A percentile compares a stretch with the other conserved stretches of the same genome.
These are phyloP conservation scores for Delichon dasypus DNA, from an alignment of 2,797 vertebrate species.

Conservation along the genomic window DNA sequence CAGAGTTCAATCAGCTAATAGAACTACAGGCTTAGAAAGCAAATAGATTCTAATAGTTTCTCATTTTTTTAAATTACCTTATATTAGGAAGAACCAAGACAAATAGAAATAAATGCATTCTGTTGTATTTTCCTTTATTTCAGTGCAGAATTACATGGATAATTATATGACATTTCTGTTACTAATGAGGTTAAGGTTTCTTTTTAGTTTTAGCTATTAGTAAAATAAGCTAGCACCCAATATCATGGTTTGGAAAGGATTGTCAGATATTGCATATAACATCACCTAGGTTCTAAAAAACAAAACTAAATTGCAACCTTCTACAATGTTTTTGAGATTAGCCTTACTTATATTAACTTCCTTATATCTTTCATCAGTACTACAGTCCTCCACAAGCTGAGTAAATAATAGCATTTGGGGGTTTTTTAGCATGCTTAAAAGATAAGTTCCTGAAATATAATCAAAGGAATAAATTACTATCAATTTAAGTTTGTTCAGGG, in stretches of 20 bases:
- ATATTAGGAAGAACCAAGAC: neutral
- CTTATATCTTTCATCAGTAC: neutral
- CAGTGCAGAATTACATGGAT: neutral
- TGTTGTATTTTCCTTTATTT: neutral
- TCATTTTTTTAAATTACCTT: neutral
- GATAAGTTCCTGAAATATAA: neutral
- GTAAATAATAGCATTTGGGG: neutral
- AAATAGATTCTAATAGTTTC: neutral
- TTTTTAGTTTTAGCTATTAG: neutral
- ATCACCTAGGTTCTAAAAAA: neutral
- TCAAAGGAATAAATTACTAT: neutral
- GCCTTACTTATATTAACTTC: neutral
- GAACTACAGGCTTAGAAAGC: neutral
- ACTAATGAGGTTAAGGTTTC: neutral
- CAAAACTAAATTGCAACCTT: neutral
- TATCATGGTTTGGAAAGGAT: neutral
- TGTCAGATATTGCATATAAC: neutral
- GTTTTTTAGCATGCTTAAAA: neutral
- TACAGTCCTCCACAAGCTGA: neutral
- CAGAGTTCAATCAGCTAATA: neutral
- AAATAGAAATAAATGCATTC: neutral
- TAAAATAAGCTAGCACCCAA: neutral
- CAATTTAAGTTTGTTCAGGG: neutral
- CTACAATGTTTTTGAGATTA: neutral
- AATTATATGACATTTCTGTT: neutral